phyloP scores from a whole-genome alignment of 1,140 invertebrate species.

The Arion vulgaris region DNA sequence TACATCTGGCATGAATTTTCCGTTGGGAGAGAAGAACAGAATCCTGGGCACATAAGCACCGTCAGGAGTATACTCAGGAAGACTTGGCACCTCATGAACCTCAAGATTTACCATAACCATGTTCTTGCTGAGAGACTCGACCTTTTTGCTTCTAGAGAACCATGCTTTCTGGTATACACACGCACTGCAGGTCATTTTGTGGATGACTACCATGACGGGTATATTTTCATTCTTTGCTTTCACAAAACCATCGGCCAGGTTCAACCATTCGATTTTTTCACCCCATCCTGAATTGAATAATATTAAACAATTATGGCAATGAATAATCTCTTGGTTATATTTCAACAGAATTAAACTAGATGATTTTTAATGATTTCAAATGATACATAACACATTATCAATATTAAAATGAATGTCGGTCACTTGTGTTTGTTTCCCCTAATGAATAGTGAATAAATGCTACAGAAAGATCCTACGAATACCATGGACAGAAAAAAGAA shows the following conservation, averaged over 20 bases:
- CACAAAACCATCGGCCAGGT: not conserved
- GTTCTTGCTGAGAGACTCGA: slow-evolving; percentile 1
- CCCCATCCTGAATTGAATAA: slow-evolving; percentile 11
- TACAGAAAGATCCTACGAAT: no score
- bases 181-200: slow-evolving; percentile 15
- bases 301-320: no score
- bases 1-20: slow-evolving; percentile 6
- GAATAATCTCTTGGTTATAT: no score
- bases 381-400: no score
- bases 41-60: slow-evolving; percentile 22
- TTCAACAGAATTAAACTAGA: no score
- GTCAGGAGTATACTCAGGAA: slow-evolving; percentile 7
- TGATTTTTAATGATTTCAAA: no score
- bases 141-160: not conserved
- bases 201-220: slow-evolving; percentile 15
- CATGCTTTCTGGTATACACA: not conserved
- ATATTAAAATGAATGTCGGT: no score
- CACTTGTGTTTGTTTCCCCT: no score
- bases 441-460: no score
- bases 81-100: not conserved
- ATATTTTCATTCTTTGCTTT: not conserved
- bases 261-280: not conserved
- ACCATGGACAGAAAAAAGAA: no score
- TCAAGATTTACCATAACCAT: slow-evolving; percentile 34
- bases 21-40: slow-evolving; percentile 20